phyloP scores from a whole-genome alignment of 2,888 invertebrate species.

The Zhuqinia jingwanae region DNA sequence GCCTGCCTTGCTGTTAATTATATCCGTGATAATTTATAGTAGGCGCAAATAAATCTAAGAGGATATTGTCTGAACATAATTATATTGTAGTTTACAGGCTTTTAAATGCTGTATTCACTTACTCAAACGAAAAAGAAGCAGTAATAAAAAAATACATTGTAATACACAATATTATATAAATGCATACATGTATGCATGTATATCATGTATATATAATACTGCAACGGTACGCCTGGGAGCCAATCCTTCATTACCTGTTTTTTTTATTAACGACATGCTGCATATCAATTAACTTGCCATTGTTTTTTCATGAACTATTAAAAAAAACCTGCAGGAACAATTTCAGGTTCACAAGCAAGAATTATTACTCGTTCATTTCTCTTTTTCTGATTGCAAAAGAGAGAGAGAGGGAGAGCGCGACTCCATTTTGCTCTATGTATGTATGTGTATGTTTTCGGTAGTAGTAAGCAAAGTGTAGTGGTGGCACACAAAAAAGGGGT shows the following conservation, averaged over 20 bases:
- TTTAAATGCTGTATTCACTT: conserved; percentile 41
- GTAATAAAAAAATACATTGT: conserved; percentile 28
- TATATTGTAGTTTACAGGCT: conserved; percentile 43
- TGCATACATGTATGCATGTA: too few relatives aligned
- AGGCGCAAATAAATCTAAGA: conserved; percentile 50
- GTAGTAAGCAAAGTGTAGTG: too few relatives aligned
- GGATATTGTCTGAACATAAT: conserved; percentile 56
- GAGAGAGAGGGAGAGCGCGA: too few relatives aligned
- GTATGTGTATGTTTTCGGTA: too few relatives aligned
- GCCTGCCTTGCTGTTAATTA: conserved; percentile 50
- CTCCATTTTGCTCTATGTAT: too few relatives aligned
- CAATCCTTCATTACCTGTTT: conserved; percentile 51
- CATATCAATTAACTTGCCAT: conserved; percentile 57
- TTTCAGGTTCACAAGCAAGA: conserved; percentile 13
- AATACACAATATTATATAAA: too few relatives aligned
- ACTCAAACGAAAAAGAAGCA: neutral
- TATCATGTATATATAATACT: too few relatives aligned
- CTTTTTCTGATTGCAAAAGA: neutral
- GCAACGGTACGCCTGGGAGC: conserved; percentile 40
- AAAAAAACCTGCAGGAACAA: conserved; percentile 48
- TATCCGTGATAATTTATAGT: conserved; percentile 63
- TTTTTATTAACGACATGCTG: conserved; percentile 56
- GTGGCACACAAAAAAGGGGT: conserved; percentile 6
- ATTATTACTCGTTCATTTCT: conserved; percentile 20
- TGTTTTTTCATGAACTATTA: conserved; percentile 35